Conservation (phyloP, 2,797 vertebrate species). For the Cirrhinus mrigala region DNA sequence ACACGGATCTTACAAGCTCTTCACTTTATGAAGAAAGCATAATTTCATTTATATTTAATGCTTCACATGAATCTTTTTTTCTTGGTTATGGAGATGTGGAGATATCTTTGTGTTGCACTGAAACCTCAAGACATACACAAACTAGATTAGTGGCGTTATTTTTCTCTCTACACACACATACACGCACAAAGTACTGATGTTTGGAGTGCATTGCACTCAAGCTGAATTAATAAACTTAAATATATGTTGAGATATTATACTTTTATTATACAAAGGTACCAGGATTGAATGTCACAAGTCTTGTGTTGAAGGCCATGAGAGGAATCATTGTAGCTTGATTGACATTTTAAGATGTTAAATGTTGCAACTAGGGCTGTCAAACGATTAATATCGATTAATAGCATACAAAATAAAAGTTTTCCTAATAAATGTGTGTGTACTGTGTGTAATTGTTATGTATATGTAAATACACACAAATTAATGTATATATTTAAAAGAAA, state of each 20-base stretch:
- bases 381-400: too few species aligned
- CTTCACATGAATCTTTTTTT: conserved; percentile 1
- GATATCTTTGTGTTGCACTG: conserved; percentile 8
- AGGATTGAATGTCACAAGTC: background rate
- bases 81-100: conserved; percentile 3
- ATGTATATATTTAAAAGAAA: too few species aligned
- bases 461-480: too few species aligned
- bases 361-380: too few species aligned
- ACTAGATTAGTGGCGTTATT: background rate
- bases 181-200: background rate
- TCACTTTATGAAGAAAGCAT: conserved; percentile 61
- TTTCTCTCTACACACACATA: background rate
- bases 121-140: conserved; percentile 17
- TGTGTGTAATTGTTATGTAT: too few species aligned
- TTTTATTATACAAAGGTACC: background rate
- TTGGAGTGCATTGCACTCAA: background rate
- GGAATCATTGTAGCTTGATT: too few species aligned
- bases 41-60: conserved; percentile 30
- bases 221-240: background rate
- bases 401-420: too few species aligned
- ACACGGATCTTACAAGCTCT: background rate
- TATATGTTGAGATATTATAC: background rate
- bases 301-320: too few species aligned
- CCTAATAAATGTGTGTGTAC: too few species aligned
- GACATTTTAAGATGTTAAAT: too few species aligned